These are phyloP conservation scores for Leptopilina boulardi DNA, from an alignment of 1,140 invertebrate genomes.

Conservation along the genomic window DNA sequence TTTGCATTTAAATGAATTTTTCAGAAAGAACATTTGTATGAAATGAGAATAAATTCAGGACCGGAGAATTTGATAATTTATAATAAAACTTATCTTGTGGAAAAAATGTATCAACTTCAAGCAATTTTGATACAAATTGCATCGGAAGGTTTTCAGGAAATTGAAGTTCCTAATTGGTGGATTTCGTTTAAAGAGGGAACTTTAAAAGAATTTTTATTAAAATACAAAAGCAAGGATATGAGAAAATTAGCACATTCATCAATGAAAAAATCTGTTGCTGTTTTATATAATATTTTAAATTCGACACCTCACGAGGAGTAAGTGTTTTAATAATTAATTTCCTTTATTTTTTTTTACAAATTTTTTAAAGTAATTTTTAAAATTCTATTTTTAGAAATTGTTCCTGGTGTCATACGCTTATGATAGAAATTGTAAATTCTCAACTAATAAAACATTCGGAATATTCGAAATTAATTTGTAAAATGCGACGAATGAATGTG, in stretches of 20 bases:
- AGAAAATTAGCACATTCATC: constrained; percentile 54
- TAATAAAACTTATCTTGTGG: constrained; percentile 58
- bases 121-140: constrained; percentile 52
- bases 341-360: constrained; percentile 13
- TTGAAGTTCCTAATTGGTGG: constrained; percentile 66
- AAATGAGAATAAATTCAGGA: constrained; percentile 11
- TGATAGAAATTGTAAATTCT: constrained; percentile 66
- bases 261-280: constrained; percentile 54
- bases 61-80: constrained; percentile 25
- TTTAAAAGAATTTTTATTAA: constrained; percentile 59
- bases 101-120: constrained; percentile 53
- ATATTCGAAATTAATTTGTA: constrained; percentile 64
- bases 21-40: constrained; percentile 12
- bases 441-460: constrained; percentile 61
- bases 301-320: constrained; percentile 44
- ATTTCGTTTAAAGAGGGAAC: constrained; percentile 65
- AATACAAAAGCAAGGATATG: constrained; percentile 61
- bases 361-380: too few species aligned
- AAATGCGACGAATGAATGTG: constrained; percentile 56
- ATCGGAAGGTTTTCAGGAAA: constrained; percentile 54
- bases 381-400: constrained; percentile 56
- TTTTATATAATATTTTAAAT: constrained; percentile 53
- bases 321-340: constrained; percentile 37
- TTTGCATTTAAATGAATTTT: background rate
- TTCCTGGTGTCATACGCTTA: constrained; percentile 63